These are phyloP conservation scores for Alcis repandata DNA, from an alignment of 2,888 invertebrate genomes.

Conservation along the genomic window DNA sequence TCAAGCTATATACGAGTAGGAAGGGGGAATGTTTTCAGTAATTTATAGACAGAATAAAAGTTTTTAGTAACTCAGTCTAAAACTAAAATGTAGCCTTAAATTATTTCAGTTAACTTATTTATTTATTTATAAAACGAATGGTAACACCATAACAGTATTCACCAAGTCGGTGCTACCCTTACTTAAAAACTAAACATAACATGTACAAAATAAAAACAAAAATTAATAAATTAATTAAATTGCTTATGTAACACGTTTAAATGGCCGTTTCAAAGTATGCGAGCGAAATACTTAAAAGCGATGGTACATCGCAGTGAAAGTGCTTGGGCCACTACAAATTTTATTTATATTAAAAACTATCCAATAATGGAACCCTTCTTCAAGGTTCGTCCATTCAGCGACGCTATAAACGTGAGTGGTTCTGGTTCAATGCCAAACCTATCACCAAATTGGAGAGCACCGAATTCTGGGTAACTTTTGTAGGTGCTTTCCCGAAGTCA, in stretches of 20 bases:
- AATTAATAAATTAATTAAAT: too few species aligned
- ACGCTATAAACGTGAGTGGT: slow-evolving; percentile 29
- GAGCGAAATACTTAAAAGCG: background rate
- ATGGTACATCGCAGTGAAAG: background rate
- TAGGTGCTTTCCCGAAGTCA: slow-evolving; percentile 49
- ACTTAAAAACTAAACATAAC: too few species aligned
- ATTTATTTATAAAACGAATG: too few species aligned
- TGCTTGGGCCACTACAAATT: background rate
- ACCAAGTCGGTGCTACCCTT: too few species aligned
- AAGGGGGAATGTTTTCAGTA: too few species aligned
- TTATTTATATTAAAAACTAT: slow-evolving; percentile 6
- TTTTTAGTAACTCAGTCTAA: background rate
- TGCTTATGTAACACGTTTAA: too few species aligned
- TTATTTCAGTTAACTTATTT: too few species aligned
- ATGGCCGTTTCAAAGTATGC: too few species aligned
- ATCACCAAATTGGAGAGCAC: slow-evolving; percentile 61
- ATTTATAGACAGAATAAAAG: too few species aligned
- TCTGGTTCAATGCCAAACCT: slow-evolving; percentile 51
- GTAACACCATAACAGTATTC: too few species aligned
- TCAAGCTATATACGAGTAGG: too few species aligned
- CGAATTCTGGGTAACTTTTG: slow-evolving; percentile 50
- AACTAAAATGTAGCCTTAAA: background rate
- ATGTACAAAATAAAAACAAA: too few species aligned
- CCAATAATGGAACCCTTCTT: slow-evolving; percentile 19
- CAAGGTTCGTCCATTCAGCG: slow-evolving; percentile 23